Evolutionary conservation across 1,140 invertebrate genomes (phyloP), one percentile per base, ranked within the genome.

Genomic region (Eciton burchellii): DNA sequence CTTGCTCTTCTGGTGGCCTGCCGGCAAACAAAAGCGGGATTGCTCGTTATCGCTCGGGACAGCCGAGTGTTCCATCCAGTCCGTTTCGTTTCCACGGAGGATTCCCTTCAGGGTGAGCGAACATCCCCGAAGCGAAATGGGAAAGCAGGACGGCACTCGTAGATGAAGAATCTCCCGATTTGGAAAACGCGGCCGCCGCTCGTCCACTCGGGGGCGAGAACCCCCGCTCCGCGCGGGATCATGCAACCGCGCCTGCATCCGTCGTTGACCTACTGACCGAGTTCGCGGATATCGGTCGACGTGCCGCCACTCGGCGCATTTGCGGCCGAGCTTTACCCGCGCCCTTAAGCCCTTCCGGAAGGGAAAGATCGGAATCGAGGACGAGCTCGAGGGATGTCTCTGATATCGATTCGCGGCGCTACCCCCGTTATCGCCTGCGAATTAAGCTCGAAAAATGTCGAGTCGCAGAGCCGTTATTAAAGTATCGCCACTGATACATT

Each of bases 191-290:
- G n/a, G n/a, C n/a, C n/a, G 43, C 9, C 63, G 54, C 14, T 21
- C 35, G 21, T 16, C 12, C 24, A 26, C 21, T 56, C n/a, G 43
- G n/a, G 2, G 29, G 62, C 24, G 24, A 35, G 43, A 65, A 76
- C 26, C 35, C n/a, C 63, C 63, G n/a, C 45, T 76, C 43, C 49
- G 35, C 21, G 49, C 63, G 47, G 62, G 59, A 76, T 77, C 70
- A 77, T 52, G 57, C 43, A 49, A 62, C 71, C 77, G 85, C 68
- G 73, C 72, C 68, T 88, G 73, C 73, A 77, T 89, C 87, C 86
- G 88, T 87, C 85, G 89, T 90, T 87, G 90, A 90, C 90, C 91
- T 77, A 91, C 71, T 91, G 85, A 88, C 90, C 90, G 89, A 90
- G 83, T 91, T 91, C 84, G 49, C 82, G 62, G 79, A 77, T 84